phyloP scores from a whole-genome alignment of 1,140 invertebrate species.

The Neodiprion pinetum region DNA sequence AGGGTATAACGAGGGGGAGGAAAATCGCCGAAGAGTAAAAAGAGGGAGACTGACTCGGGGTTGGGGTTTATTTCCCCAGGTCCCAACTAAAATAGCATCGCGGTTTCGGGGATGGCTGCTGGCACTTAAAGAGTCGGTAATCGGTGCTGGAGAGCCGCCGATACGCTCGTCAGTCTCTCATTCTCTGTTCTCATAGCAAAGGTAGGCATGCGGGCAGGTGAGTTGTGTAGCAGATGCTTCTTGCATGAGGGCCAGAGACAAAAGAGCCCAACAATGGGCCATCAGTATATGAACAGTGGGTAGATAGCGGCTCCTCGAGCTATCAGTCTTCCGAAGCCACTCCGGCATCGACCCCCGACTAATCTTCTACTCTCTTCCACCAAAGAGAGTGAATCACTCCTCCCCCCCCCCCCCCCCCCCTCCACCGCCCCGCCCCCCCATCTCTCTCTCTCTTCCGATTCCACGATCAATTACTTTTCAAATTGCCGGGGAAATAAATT shows the following conservation, averaged over 20 bases:
- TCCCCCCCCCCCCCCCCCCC: slow-evolving; percentile 20
- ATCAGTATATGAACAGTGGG: not conserved
- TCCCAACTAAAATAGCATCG: too few relatives aligned
- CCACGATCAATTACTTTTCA: slow-evolving; percentile 11
- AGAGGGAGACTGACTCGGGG: too few relatives aligned
- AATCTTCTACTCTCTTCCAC: not conserved
- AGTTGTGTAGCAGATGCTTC: not conserved
- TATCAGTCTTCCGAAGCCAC: not conserved
- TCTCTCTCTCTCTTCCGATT: slow-evolving; percentile 16
- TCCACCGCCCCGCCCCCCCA: not conserved
- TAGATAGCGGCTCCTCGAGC: not conserved
- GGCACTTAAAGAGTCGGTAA: too few relatives aligned
- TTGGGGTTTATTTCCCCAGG: too few relatives aligned
- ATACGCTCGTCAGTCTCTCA: too few relatives aligned
- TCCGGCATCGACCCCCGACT: not conserved
- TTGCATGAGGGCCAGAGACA: not conserved
- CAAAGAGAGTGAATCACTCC: not conserved
- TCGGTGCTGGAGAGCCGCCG: too few relatives aligned
- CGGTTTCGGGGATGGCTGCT: too few relatives aligned
- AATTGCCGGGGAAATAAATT: not conserved
- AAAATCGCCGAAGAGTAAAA: too few relatives aligned
- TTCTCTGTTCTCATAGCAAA: too few relatives aligned
- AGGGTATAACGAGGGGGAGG: too few relatives aligned
- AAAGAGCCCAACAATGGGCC: not conserved
- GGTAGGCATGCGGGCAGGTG: too few relatives aligned